Base-by-base conservation (phyloP, 1,140 invertebrate species). In the Ganaspis sp. region DNA sequence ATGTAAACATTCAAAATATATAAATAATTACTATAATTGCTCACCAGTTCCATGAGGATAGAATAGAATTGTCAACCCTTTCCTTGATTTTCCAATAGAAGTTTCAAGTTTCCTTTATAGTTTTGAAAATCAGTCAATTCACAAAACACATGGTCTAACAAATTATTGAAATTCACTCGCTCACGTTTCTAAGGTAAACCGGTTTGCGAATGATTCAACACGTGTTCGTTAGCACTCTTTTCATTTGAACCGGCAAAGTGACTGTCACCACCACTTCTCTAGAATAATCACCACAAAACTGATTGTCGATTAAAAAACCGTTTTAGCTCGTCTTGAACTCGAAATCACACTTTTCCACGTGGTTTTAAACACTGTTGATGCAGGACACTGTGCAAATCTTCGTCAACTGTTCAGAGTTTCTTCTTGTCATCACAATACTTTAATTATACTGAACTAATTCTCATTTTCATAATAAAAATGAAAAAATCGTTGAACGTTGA, bases 191-290 rank as follows among this genome's bases (percentile, higher is more conserved):
- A 49, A 49, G 15, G 45, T 17, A 49, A 49, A 49, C 45, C 45
- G 45, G 45, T 49, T 49, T 49, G 17, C 45, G 45, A 49, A 49
- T 49, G 45, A 49, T 49, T 49, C 45, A 49, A 49, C 45, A 49
- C 45, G 45, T 49, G 45, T 49, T 49, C 45, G 45, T 49, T 49
- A 49, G 45, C 45, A 49, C 45, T 49, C 45, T 49, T 49, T 49
- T 49, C 45, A 49, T 49, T 49, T 49, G 17, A 49, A n/a, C 45
- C 45, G 45, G 45, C 45, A 49, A 49, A 17, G 45, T 5, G 45
- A 49, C 45, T 49, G 45, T 49, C 45, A 49, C 45, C 45, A 21
- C 9, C 54, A 26, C 21, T 58, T 58, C 12, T 64, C 21, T 12
- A 64, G 15, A 64, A 64, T n/a, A 29, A 49, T 49, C 45, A 49